phyloP scores from a whole-genome alignment of 2,113 vertebrate species.

The Crocuta crocuta region DNA sequence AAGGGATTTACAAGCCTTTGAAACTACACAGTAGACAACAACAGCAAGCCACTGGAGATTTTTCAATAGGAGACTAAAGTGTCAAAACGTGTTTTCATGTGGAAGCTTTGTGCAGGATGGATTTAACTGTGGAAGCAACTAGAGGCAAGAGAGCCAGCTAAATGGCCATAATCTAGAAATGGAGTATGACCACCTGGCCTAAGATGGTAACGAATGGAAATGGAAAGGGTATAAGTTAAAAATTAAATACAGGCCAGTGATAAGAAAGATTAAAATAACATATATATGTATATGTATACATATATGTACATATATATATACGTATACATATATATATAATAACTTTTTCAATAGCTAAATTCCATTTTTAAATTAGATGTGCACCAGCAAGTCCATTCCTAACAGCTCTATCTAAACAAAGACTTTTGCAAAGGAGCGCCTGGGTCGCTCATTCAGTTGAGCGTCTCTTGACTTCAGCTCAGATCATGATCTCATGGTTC shows the following conservation, averaged over 20 bases:
- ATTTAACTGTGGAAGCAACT: background rate
- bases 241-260: conserved; percentile 36
- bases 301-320: background rate
- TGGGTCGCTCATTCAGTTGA: too few relatives aligned
- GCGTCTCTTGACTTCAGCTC: too few relatives aligned
- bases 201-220: conserved; percentile 17
- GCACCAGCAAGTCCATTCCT: conserved; percentile 35
- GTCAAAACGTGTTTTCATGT: conserved; percentile 13
- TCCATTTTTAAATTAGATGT: background rate
- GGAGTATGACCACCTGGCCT: background rate
- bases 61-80: background rate
- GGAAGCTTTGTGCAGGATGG: background rate
- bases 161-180: conserved; percentile 11
- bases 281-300: background rate
- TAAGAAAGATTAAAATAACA: background rate
- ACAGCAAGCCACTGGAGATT: background rate
- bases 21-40: conserved; percentile 1
- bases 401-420: conserved; percentile 10
- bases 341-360: conserved; percentile 32
- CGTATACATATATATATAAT: background rate
- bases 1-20: background rate
- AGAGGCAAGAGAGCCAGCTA: conserved; percentile 49
- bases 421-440: background rate
- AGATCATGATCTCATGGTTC: too few relatives aligned
- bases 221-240: background rate